Percentiles rank a stretch among this genome's conserved stretches.
Evolutionary conservation across 2,113 vertebrate species (phyloP).

Genomic region (Cervus canadensis): DNA sequence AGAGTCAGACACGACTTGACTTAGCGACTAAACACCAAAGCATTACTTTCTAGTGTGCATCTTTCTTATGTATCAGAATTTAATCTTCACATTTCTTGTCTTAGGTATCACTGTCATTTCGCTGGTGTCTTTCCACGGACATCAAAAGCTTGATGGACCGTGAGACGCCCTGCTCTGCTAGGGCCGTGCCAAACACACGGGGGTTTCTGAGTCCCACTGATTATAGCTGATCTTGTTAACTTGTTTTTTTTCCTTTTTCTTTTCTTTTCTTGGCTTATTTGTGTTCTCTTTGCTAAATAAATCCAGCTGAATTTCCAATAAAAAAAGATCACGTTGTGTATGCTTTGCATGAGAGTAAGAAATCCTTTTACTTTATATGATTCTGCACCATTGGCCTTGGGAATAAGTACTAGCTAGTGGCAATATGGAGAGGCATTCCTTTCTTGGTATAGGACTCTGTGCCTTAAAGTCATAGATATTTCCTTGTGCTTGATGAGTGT

Average conservation of each 20-base stretch:
- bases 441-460: background rate
- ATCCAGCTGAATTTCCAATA: background rate
- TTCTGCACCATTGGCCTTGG: background rate
- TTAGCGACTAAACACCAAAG: background rate
- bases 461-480: background rate
- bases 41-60: background rate
- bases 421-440: background rate
- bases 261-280: background rate
- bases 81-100: background rate
- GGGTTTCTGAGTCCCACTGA: background rate
- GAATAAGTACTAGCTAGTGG: background rate
- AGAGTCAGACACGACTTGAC: background rate
- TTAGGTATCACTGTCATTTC: background rate
- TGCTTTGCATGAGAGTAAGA: background rate
- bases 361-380: background rate
- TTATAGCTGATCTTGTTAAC: background rate
- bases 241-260: background rate
- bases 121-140: background rate
- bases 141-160: background rate
- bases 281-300: background rate
- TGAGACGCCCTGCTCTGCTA: accelerated
- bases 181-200: background rate
- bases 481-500: background rate
- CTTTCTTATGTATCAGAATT: background rate
- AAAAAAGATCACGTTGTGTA: background rate